Conservation (phyloP, 2,113 vertebrate genomes). For the Gasterosteus aculeatus region DNA sequence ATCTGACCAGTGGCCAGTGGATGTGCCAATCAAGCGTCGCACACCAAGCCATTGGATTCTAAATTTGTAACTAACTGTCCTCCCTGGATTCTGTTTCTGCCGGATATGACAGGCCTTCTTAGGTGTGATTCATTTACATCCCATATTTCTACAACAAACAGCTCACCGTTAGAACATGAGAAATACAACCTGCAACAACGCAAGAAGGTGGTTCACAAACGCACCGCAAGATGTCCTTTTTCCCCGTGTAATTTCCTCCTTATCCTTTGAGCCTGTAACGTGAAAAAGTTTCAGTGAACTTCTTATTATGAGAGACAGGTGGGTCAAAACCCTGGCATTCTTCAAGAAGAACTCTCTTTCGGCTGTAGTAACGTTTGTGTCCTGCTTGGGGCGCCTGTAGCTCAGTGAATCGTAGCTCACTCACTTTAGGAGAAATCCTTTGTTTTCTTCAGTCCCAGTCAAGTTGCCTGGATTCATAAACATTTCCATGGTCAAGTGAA, state of each 20-base stretch:
- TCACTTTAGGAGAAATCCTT: constrained; percentile 16
- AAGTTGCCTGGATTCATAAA: constrained; percentile 44
- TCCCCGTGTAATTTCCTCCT: constrained; percentile 24
- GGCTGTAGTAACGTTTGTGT: background rate
- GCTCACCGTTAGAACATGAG: background rate
- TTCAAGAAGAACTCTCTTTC: background rate
- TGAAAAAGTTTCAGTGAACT: constrained; percentile 29
- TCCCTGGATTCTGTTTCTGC: constrained; percentile 70
- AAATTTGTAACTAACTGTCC: constrained; percentile 89
- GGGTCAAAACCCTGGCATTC: constrained; percentile 16
- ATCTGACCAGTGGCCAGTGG: constrained; percentile 81
- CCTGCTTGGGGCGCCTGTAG: constrained; percentile 52
- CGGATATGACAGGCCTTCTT: constrained; percentile 20
- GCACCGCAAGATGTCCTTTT: background rate
- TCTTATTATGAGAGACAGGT: constrained; percentile 24
- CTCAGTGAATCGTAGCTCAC: background rate
- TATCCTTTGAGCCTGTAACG: constrained; percentile 32
- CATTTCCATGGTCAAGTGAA: constrained; percentile 55
- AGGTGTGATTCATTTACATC: constrained; percentile 27
- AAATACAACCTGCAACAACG: background rate
- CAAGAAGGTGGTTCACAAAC: constrained; percentile 1
- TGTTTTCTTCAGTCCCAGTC: constrained; percentile 19
- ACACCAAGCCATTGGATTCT: constrained; percentile 90
- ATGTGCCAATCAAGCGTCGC: constrained; percentile 82
- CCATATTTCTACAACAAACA: background rate